Percentiles rank a stretch among this genome's conserved stretches.
These are phyloP conservation scores for Microctonus brassicae DNA, from an alignment of 2,888 invertebrate genomes.

Conservation along the genomic window DNA sequence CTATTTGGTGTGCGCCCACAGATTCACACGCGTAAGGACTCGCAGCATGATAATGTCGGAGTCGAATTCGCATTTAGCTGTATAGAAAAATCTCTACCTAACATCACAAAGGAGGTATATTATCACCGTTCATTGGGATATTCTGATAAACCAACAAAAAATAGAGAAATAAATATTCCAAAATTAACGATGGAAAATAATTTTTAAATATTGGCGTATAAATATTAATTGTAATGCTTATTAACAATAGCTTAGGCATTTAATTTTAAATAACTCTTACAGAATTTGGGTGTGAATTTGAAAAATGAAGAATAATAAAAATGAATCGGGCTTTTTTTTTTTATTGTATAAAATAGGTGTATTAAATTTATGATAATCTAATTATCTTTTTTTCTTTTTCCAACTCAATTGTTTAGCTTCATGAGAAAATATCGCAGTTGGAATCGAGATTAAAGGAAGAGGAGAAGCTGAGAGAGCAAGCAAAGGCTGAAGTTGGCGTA, in stretches of 20 bases:
- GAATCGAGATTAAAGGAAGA: slow-evolving; percentile 70
- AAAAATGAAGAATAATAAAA: neutral
- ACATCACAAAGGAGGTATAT: slow-evolving; percentile 77
- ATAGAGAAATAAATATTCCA: neutral
- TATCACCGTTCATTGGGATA: neutral
- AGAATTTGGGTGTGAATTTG: neutral
- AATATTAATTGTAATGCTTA: neutral
- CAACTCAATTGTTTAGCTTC: slow-evolving; percentile 66
- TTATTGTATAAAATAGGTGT: neutral
- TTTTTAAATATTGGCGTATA: neutral
- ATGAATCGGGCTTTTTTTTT: too few species aligned
- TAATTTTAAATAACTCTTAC: neutral
- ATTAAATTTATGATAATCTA: slow-evolving; percentile 22
- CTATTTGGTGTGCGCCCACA: slow-evolving; percentile 32
- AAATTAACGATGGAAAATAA: too few species aligned
- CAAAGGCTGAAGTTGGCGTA: slow-evolving; percentile 55
- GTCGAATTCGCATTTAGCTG: slow-evolving; percentile 78
- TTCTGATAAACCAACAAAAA: slow-evolving; percentile 16
- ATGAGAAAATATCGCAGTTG: slow-evolving; percentile 71
- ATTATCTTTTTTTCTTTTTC: neutral
- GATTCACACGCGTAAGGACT: slow-evolving; percentile 44
- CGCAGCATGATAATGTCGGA: slow-evolving; percentile 60
- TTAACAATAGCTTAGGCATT: neutral
- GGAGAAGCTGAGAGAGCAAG: slow-evolving; percentile 54
- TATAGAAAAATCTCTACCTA: slow-evolving; percentile 78